A percentile compares a stretch with the other conserved stretches of the same genome.
Conservation (phyloP, 2,797 vertebrate species). For the Diceros bicornis region DNA sequence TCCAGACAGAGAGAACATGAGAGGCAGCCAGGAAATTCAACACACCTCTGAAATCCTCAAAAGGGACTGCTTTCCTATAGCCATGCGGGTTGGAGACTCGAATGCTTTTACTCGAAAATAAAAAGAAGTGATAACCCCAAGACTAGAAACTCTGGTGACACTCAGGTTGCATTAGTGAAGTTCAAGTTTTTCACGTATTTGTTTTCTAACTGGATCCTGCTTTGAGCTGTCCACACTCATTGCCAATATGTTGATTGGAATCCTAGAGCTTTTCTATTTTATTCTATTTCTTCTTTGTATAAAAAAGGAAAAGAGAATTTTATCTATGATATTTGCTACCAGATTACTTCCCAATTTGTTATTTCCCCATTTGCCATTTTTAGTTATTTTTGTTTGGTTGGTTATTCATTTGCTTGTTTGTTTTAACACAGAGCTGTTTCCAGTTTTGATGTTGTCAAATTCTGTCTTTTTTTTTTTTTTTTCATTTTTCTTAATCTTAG, state of each 20-base stretch:
- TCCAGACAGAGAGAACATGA: not conserved
- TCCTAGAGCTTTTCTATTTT: not conserved
- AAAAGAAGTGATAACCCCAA: not conserved
- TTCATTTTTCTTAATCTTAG: not conserved
- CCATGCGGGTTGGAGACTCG: not conserved
- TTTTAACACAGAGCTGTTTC: not conserved
- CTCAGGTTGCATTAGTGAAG: not conserved
- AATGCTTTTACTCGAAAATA: not conserved
- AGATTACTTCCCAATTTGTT: not conserved
- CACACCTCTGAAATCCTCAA: not conserved
- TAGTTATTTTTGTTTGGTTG: not conserved
- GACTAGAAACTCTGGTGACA: not conserved
- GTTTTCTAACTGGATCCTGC: not conserved
- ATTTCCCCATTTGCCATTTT: not conserved
- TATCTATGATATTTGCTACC: not conserved
- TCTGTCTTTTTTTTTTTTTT: not conserved
- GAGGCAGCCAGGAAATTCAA: not conserved
- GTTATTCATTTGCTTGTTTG: not conserved
- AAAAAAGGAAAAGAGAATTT: not conserved
- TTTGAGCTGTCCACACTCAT: not conserved
- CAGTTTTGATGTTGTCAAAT: not conserved
- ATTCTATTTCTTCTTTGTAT: not conserved
- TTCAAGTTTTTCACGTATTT: not conserved
- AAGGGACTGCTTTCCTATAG: not conserved
- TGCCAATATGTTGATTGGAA: not conserved